Percentiles rank a stretch among this genome's conserved stretches.
Evolutionary conservation across 92 coral and sea anemone species (phyloP).

Genomic region (Siderastrea siderea): DNA sequence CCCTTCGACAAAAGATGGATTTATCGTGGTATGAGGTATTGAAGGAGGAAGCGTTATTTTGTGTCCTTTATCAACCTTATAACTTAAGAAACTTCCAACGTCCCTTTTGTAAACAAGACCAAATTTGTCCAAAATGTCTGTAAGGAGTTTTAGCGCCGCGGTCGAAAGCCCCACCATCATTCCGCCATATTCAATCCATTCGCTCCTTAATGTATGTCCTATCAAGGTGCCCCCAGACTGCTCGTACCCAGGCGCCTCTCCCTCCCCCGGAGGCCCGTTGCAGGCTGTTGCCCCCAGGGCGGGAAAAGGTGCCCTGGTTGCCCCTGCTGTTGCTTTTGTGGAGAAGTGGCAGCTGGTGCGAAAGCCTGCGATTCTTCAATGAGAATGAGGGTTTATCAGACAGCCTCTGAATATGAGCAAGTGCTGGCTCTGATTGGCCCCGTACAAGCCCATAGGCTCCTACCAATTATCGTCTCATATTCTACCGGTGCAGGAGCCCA

Average conservation of each 20-base stretch:
- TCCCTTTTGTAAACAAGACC: slow-evolving; percentile 40
- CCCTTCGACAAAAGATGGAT: slow-evolving; percentile 23
- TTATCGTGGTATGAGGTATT: slow-evolving; percentile 40
- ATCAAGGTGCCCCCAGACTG: background rate
- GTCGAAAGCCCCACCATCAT: slow-evolving; percentile 15
- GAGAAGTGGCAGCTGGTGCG: too few species aligned
- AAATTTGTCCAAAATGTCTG: slow-evolving; percentile 32
- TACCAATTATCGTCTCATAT: too few species aligned
- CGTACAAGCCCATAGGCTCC: too few species aligned
- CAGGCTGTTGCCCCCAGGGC: too few species aligned
- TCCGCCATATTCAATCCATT: background rate
- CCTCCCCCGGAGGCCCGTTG: too few species aligned
- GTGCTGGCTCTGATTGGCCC: too few species aligned
- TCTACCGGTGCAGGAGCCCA: too few species aligned
- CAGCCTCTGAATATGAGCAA: too few species aligned
- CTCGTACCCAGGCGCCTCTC: background rate
- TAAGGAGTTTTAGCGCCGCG: slow-evolving; percentile 18
- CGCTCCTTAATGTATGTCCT: background rate
- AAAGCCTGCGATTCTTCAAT: too few species aligned
- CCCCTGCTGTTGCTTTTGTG: too few species aligned
- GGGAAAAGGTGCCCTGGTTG: too few species aligned
- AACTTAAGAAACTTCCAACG: slow-evolving; percentile 26
- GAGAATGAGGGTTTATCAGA: too few species aligned
- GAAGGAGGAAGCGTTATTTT: slow-evolving; percentile 68
- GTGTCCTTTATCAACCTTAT: slow-evolving; percentile 56